These are phyloP conservation scores for Leucopsar rothschildi DNA, from an alignment of 2,113 vertebrate species.

Conservation along the genomic window DNA sequence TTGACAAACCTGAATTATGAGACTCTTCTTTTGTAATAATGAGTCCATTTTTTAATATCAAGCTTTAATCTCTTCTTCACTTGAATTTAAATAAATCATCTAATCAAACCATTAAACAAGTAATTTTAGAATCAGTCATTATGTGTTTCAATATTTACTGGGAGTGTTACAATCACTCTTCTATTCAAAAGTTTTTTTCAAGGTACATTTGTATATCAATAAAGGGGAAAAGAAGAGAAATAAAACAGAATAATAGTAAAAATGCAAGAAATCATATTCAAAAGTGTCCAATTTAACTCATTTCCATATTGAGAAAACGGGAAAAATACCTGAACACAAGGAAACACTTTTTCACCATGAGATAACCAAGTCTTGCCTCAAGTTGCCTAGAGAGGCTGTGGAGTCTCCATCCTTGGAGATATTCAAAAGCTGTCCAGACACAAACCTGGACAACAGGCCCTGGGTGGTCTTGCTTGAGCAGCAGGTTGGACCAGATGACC, in stretches of 20 bases:
- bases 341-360: not conserved
- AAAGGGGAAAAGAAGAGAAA: not conserved
- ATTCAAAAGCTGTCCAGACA: not conserved
- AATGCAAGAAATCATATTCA: not conserved
- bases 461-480: not conserved
- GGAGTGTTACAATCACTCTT: not conserved
- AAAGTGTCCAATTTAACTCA: not conserved
- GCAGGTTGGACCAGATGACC: not conserved
- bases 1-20: constrained; percentile 29
- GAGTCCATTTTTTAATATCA: constrained; percentile 6
- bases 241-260: not conserved
- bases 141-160: not conserved
- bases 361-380: not conserved
- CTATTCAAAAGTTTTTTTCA: not conserved
- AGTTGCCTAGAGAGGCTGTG: not conserved
- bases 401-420: not conserved
- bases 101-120: not conserved
- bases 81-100: constrained; percentile 32
- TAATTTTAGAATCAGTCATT: not conserved
- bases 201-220: not conserved
- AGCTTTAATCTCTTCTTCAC: constrained; percentile 20
- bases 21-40: constrained; percentile 7
- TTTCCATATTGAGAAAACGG: not conserved
- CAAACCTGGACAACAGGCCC: not conserved
- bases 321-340: not conserved